Conservation (phyloP, 2,797 vertebrate genomes). For the Morus bassanus region DNA sequence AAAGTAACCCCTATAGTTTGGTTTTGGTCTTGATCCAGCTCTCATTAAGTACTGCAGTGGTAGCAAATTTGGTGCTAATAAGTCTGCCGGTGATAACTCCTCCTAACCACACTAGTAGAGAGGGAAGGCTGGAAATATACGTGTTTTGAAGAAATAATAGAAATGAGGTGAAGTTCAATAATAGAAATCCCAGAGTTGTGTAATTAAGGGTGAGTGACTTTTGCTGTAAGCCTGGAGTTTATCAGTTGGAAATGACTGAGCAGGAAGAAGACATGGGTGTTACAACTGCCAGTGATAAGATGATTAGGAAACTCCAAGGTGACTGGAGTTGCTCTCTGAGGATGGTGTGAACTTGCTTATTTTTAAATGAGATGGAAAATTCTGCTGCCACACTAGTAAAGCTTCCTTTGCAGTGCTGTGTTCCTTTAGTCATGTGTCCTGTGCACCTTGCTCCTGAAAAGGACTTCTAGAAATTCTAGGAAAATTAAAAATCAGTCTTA, state of each 20-base stretch:
- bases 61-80: rapidly evolving
- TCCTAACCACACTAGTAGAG: neutral
- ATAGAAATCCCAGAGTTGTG: neutral
- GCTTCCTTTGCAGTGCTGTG: neutral
- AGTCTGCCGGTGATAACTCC: neutral
- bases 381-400: neutral
- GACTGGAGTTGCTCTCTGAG: neutral
- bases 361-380: neutral
- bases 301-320: neutral
- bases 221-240: neutral
- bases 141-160: neutral
- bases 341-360: neutral
- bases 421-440: neutral
- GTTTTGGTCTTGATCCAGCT: neutral
- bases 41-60: neutral
- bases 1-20: neutral
- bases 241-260: neutral
- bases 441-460: neutral
- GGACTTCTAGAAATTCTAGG: neutral
- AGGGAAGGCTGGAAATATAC: neutral
- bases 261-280: neutral
- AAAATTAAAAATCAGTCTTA: neutral
- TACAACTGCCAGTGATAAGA: neutral
- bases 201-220: neutral
- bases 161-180: neutral